A percentile compares a stretch with the other conserved stretches of the same genome.
phyloP scores from a whole-genome alignment of 1,140 invertebrate genomes.

The Papilio polytes region DNA sequence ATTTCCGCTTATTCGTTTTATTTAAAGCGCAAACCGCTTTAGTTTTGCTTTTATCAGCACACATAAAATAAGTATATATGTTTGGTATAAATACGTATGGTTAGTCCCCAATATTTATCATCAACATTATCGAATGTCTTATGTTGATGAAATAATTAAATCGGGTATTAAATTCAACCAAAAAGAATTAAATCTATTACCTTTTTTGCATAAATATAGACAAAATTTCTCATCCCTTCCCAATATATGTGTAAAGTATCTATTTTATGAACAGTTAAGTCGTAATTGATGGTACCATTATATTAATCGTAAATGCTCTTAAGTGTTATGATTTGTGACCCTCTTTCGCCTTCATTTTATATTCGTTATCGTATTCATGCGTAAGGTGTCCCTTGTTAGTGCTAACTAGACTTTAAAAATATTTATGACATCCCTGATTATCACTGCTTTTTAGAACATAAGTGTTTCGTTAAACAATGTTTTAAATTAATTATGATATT shows the following conservation, averaged over 20 bases:
- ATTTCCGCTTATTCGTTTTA: not conserved
- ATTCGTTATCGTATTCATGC: not conserved
- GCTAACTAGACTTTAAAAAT: not conserved
- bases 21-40: not conserved
- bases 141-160: no score
- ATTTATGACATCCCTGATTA: not conserved
- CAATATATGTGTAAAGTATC: not conserved
- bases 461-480: not conserved
- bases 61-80: not conserved
- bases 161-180: no score
- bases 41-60: not conserved
- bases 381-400: not conserved
- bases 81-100: not conserved
- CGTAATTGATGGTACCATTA: not conserved
- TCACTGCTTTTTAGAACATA: no score
- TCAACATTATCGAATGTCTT: no score
- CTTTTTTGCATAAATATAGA: no score
- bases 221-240: not conserved
- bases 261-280: not conserved
- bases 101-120: not conserved
- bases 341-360: not conserved
- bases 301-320: not conserved
- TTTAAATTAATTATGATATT: not conserved
- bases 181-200: not conserved
- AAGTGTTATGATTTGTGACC: constrained; percentile 1